Conservation (phyloP, 2,797 vertebrate species). For the Galagoides demidoff region DNA sequence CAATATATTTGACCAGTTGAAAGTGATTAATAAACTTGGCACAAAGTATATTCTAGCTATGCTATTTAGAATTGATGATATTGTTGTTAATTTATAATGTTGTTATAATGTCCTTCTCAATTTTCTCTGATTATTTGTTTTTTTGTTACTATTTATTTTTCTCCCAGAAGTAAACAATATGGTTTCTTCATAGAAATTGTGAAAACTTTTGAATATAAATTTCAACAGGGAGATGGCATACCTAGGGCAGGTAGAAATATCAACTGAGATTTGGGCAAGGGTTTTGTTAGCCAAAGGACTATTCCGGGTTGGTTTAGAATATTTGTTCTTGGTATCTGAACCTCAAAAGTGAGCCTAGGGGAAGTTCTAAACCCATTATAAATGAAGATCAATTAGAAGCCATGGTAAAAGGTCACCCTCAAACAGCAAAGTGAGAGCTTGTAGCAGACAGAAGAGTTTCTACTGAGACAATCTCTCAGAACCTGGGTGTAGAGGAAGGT, state of each 20-base stretch:
- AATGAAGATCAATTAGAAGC: not conserved
- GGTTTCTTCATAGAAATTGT: not conserved
- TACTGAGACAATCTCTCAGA: not conserved
- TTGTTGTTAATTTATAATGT: not conserved
- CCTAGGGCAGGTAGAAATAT: not conserved
- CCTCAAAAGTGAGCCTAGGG: not conserved
- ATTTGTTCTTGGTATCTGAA: not conserved
- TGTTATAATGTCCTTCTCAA: not conserved
- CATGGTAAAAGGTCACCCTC: not conserved
- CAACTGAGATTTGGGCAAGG: not conserved
- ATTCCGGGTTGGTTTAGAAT: no score
- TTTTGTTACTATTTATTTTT: constrained; percentile 11
- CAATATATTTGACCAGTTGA: not conserved
- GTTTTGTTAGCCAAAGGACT: not conserved
- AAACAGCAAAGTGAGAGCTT: not conserved
- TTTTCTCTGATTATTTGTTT: constrained; percentile 1
- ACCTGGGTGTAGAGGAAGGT: not conserved
- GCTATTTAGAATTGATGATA: not conserved
- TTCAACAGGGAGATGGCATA: not conserved
- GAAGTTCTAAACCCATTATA: not conserved
- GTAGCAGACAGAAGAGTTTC: not conserved
- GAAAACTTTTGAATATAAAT: not conserved
- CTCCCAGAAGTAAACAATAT: not conserved
- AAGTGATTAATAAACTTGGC: not conserved
- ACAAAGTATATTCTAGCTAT: not conserved